phyloP scores from a whole-genome alignment of 1,140 invertebrate genomes.

The Chironomus striatipennis region DNA sequence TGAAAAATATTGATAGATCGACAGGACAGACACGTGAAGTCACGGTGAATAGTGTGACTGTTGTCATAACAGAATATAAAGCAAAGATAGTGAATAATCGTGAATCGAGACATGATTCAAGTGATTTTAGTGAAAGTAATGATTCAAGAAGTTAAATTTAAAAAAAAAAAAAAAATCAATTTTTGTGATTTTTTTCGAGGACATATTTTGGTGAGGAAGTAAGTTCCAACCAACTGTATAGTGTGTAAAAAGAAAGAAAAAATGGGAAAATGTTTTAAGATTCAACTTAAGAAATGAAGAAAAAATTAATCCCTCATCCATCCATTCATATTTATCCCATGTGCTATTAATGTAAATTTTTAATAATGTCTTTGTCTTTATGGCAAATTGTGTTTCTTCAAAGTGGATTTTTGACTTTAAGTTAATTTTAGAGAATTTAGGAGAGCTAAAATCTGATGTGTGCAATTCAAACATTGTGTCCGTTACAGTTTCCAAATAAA shows the following conservation, averaged over 20 bases:
- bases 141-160: slow-evolving; percentile 38
- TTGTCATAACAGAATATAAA: slow-evolving; percentile 93
- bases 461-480: too few relatives aligned
- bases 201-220: too few relatives aligned
- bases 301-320: neutral
- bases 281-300: neutral
- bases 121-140: slow-evolving; percentile 40
- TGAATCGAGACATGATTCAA: slow-evolving; percentile 38
- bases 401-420: neutral
- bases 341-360: too few relatives aligned
- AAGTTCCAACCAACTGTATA: neutral
- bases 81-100: slow-evolving; percentile 57
- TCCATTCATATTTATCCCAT: too few relatives aligned
- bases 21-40: slow-evolving; percentile 83
- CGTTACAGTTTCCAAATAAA: too few relatives aligned
- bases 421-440: neutral
- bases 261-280: neutral
- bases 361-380: too few relatives aligned
- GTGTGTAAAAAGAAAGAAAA: neutral
- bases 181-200: neutral
- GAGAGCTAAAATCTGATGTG: too few relatives aligned
- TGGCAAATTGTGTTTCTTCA: too few relatives aligned
- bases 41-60: slow-evolving; percentile 92
- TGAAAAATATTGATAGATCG: slow-evolving; percentile 61
- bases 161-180: neutral